Conservation (phyloP, 2,888 invertebrate species). For the Antitype chi region DNA sequence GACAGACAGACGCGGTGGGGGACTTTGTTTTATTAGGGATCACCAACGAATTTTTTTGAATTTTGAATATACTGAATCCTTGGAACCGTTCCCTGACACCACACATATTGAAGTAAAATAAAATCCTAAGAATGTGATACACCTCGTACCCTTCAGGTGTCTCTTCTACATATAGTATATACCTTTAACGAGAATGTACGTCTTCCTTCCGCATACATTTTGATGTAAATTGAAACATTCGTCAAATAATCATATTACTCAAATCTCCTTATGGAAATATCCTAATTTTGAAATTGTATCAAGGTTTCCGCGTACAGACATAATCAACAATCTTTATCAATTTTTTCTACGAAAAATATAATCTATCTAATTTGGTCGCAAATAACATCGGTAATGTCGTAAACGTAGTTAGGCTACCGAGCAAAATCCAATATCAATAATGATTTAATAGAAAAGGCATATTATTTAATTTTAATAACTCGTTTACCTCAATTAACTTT, state of each 20-base stretch:
- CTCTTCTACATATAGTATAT: background rate
- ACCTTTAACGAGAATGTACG: background rate
- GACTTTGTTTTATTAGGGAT: no score
- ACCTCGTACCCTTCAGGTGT: background rate
- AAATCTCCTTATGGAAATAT: conserved; percentile 21
- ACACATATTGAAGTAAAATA: no score
- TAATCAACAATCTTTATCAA: conserved; percentile 18
- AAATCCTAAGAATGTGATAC: background rate
- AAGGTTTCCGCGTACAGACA: conserved; percentile 8
- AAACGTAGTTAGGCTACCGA: background rate
- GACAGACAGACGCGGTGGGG: no score
- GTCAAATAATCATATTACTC: conserved; percentile 33
- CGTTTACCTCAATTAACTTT: background rate
- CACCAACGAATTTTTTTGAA: no score
- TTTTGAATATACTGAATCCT: no score
- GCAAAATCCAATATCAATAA: background rate
- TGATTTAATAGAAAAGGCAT: background rate
- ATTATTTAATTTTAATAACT: background rate
- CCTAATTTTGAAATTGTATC: conserved; percentile 30
- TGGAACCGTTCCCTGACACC: no score
- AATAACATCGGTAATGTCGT: background rate
- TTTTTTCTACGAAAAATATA: background rate
- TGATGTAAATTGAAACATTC: conserved; percentile 18
- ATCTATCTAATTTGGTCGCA: background rate
- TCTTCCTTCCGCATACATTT: conserved; percentile 1